Conservation (phyloP, 2,797 vertebrate genomes). For the Tamandua tetradactyla region DNA sequence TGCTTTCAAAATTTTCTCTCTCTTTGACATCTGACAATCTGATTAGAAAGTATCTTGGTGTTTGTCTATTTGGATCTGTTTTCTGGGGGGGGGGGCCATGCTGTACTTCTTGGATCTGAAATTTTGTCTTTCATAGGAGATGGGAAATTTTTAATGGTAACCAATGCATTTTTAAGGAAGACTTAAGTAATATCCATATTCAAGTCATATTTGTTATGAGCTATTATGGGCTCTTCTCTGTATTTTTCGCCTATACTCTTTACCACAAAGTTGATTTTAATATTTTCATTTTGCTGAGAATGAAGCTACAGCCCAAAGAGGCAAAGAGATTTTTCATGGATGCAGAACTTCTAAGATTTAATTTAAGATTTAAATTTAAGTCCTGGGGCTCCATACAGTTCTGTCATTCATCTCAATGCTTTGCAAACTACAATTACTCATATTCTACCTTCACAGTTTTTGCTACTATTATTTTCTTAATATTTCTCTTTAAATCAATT, state of each 20-base stretch:
- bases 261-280: neutral
- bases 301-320: neutral
- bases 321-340: neutral
- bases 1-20: too few relatives aligned
- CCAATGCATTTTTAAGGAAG: too few relatives aligned
- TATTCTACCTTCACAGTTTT: neutral
- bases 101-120: too few relatives aligned
- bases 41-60: too few relatives aligned
- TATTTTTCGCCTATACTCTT: neutral
- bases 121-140: too few relatives aligned
- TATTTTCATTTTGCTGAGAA: conserved; percentile 42
- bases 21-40: too few relatives aligned
- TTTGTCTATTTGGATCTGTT: too few relatives aligned
- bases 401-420: neutral
- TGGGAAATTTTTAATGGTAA: too few relatives aligned
- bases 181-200: neutral
- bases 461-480: neutral
- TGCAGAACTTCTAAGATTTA: neutral
- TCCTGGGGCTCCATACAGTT: neutral
- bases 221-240: neutral
- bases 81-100: too few relatives aligned
- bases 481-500: neutral
- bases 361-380: neutral
- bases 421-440: neutral
- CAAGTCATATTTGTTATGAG: neutral